These are phyloP conservation scores for Drosophila obscura DNA, from an alignment of 1,140 invertebrate species.

Conservation along the genomic window DNA sequence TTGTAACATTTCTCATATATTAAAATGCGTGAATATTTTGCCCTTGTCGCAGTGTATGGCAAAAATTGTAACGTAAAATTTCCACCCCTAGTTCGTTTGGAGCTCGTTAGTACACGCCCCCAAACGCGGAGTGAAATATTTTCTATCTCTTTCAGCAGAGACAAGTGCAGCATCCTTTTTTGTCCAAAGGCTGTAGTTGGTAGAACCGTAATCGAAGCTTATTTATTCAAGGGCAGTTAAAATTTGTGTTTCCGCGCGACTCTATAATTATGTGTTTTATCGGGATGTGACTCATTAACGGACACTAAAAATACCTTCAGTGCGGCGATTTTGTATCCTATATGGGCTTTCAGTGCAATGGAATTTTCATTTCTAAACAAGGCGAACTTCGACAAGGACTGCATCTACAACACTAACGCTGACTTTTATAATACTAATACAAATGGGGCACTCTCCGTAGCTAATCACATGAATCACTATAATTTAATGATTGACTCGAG, in stretches of 20 bases:
- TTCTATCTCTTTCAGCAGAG: slow-evolving; percentile 63
- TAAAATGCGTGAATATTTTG: not conserved
- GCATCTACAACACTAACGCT: slow-evolving; percentile 56
- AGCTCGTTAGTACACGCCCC: slow-evolving; percentile 56
- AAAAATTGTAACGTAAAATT: slow-evolving; percentile 41
- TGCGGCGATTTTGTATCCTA: slow-evolving; percentile 23
- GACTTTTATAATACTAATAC: slow-evolving; percentile 56
- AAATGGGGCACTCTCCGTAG: slow-evolving; percentile 51
- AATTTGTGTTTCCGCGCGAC: slow-evolving; percentile 58
- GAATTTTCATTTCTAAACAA: slow-evolving; percentile 76
- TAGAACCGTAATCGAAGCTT: slow-evolving; percentile 71
- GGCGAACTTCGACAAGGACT: slow-evolving; percentile 72
- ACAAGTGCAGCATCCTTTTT: slow-evolving; percentile 68
- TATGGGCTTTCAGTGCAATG: slow-evolving; percentile 51
- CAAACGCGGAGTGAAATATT: slow-evolving; percentile 61
- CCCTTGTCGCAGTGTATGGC: slow-evolving; percentile 41
- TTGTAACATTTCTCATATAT: not conserved
- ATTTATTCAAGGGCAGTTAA: slow-evolving; percentile 76
- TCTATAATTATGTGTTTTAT: slow-evolving; percentile 61
- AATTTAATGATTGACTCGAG: slow-evolving; percentile 68
- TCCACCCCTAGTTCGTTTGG: slow-evolving; percentile 60
- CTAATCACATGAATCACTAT: slow-evolving; percentile 69
- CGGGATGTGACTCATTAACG: slow-evolving; percentile 50
- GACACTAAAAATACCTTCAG: slow-evolving; percentile 48
- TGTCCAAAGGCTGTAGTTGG: slow-evolving; percentile 63